Evolutionary conservation across 2,113 vertebrate species (phyloP).

Genomic region (Aspiorhynchus laticeps): DNA sequence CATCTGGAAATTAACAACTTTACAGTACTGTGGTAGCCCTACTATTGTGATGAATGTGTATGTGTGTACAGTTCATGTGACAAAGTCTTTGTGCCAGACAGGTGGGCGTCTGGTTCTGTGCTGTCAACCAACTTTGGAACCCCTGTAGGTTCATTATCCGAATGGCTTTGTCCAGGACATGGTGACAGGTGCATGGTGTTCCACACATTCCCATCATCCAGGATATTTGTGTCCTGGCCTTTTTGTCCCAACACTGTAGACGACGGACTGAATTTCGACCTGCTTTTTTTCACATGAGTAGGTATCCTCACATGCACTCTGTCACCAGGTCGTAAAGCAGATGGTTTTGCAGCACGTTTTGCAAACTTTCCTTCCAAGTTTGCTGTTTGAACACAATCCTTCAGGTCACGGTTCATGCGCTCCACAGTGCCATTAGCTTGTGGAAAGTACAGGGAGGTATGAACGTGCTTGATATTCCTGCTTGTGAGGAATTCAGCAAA

Average conservation of each 20-base stretch:
- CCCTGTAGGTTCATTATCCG: neutral
- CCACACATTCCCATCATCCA: neutral
- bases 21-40: no score
- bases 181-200: neutral
- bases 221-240: neutral
- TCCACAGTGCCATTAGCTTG: conserved; percentile 3
- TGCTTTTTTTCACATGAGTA: neutral
- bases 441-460: neutral
- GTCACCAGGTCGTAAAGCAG: neutral
- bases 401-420: neutral
- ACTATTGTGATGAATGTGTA: no score
- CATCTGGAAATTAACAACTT: no score
- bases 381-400: neutral
- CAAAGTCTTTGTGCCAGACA: neutral
- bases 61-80: neutral
- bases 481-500: conserved; percentile 24
- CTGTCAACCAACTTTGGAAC: neutral
- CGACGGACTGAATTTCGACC: neutral
- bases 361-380: neutral
- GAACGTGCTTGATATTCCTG: neutral
- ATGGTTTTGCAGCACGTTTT: neutral
- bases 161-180: neutral
- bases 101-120: neutral
- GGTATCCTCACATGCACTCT: neutral
- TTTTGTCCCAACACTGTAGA: neutral